Evolutionary conservation across 2,113 vertebrate species (phyloP), one percentile per base, ranked within the genome.

Genomic region (Columba janthina): DNA sequence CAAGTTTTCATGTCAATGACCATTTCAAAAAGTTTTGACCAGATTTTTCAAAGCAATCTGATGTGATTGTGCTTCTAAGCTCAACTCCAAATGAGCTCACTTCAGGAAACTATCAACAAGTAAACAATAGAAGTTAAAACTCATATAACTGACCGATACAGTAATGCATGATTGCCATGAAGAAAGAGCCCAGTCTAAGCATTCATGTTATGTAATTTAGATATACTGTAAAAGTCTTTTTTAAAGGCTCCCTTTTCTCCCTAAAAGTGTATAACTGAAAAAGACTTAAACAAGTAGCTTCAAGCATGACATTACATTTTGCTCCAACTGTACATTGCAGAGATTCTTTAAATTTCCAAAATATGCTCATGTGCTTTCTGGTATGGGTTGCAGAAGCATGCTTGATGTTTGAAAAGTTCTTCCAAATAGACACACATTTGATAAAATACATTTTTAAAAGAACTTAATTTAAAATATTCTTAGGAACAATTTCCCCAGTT

Each of bases 121-220:
- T 21, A 71, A 95, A 89, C 48, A 95, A 84, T 11, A 48, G 62
- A 75, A 80, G 60, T 77, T 76, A 76, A 95, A 94, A 94, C 88
- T 92, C 67, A 24, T 84, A 18, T 10, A 20, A 53, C 36, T 94
- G 15, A 61, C 40, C 61, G 44, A 92, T 61, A 89, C 81, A 85
- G 13, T 29, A 79, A 70, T 4, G 25, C 57, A 36, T 36, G 31
- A 70, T 85, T 85, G 31, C 77, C 21, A 29, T 19, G 50, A 85
- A 89, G 40, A 89, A 87, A 88, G 34, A 29, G 72, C 70, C 12
- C 53, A 57, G 11, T 21, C 26, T 81, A 56, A 92, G 36, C 48
- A 72, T 81, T 94, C 31, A 60, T 91, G 92, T 92, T 66, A 72
- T 2, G 1, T 38, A 85, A 87, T 89, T 81, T 78, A 92, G 44